A percentile compares a stretch with the other conserved stretches of the same genome.
Evolutionary conservation across 2,888 invertebrate species (phyloP).

Genomic region (Euproctis similis): DNA sequence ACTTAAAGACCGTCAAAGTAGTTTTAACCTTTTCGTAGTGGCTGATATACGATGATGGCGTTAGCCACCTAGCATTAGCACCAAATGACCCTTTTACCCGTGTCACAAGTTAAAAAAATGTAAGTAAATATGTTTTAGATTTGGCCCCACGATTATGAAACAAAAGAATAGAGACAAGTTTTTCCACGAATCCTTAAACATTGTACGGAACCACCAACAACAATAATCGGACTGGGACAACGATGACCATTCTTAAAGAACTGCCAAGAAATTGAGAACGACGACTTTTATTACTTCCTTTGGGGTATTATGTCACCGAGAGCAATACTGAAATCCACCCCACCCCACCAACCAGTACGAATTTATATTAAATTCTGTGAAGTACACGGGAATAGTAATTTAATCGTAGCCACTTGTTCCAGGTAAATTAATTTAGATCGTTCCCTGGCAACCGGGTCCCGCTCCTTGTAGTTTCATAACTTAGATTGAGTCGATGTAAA

Average conservation of each 20-base stretch:
- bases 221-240: neutral
- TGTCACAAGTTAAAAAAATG: no score
- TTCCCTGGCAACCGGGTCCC: conserved; percentile 13
- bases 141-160: no score
- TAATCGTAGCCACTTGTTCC: conserved; percentile 21
- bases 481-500: conserved; percentile 12
- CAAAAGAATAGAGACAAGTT: no score
- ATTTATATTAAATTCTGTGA: conserved; percentile 21
- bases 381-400: conserved; percentile 24
- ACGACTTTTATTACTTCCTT: conserved; percentile 46
- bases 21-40: no score
- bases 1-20: no score
- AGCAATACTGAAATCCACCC: conserved; percentile 16
- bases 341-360: no score
- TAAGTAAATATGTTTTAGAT: no score
- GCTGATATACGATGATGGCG: no score
- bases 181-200: no score
- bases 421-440: conserved; percentile 22
- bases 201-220: conserved; percentile 7
- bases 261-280: conserved; percentile 39
- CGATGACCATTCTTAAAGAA: conserved; percentile 24
- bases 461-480: conserved; percentile 9
- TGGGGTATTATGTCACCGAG: conserved; percentile 20
- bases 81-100: no score
- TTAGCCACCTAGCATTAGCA: no score